Base-by-base conservation (phyloP, 2,113 vertebrate species). In the Thalassoma bifasciatum region DNA sequence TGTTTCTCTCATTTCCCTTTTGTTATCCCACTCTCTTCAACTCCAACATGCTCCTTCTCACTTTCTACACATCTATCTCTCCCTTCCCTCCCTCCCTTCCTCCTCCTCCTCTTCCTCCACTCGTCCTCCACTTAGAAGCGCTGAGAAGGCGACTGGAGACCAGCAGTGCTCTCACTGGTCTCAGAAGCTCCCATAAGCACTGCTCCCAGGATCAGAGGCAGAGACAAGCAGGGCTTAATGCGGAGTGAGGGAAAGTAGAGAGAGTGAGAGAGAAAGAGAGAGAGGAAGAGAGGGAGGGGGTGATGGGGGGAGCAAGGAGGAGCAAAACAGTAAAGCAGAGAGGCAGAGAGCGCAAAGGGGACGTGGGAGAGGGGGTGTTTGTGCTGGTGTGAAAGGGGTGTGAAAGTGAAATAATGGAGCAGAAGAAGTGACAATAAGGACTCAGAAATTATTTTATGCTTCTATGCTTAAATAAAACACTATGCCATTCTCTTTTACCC, bases 151-250 rank as follows among this genome's bases (percentile, higher is more conserved):
- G 5, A 79, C 77, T 64, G 85, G 86, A 49, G 79, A 87, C 77
- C 85, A 80, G 86, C 82, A 83, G 81, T 66, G 66, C 73, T 82
- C 68, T 51, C 73, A 46, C 79, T 75, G 78, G 76, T 84, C 76
- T 46, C 58, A 72, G 72, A 50, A 89, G 86, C 77, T 82, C 63
- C 83, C 72, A 75, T 81, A 90, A 90, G 88, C 70, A 71, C 70
- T 62, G 81, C 79, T 88, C 49, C 67, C 26, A 42, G 82, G 86
- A 88, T 89, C 88, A 87, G 86, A 65, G 71, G 69, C 68, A 73
- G 66, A 68, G 78, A 88, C 75, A 66, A 82, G 81, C 61, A 21
- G 50, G 75, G 81, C 82, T 89, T 89, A 88, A 87, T 72, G 84
- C 82, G 72, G 62, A 82, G 84, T 12, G 24, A 49, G 82, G 44